These are phyloP conservation scores for Ferdinandea cuprea DNA, from an alignment of 2,888 invertebrate genomes.

Conservation along the genomic window DNA sequence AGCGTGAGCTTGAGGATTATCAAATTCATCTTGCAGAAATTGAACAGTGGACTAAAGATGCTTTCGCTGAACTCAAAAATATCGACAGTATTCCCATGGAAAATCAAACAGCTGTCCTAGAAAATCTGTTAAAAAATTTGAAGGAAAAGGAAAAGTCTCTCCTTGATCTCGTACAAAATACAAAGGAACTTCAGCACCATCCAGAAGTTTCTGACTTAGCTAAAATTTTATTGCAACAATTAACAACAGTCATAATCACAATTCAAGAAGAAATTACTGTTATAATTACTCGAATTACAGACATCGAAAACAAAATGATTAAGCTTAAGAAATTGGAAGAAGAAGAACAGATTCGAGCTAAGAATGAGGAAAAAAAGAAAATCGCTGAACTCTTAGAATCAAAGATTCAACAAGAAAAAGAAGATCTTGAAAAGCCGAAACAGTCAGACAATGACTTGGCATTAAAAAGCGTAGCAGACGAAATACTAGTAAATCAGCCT, in stretches of 20 bases:
- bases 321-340: conserved; percentile 78
- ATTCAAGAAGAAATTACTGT: conserved; percentile 86
- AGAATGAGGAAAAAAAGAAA: conserved; percentile 54
- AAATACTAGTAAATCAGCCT: neutral
- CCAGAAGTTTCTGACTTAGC: conserved; percentile 84
- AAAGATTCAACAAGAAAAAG: neutral
- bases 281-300: conserved; percentile 86
- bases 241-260: conserved; percentile 85
- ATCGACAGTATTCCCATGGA: conserved; percentile 84
- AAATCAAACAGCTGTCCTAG: conserved; percentile 84
- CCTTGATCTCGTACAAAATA: conserved; percentile 83
- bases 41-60: conserved; percentile 84
- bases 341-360: conserved; percentile 77
- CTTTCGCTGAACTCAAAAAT: conserved; percentile 79
- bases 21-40: conserved; percentile 84
- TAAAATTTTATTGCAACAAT: conserved; percentile 84
- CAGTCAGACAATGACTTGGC: neutral
- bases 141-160: conserved; percentile 84
- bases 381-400: too few species aligned
- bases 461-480: neutral
- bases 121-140: conserved; percentile 84
- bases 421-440: too few species aligned
- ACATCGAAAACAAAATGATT: conserved; percentile 81
- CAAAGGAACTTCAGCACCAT: conserved; percentile 83
- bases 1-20: conserved; percentile 85